These are phyloP conservation scores for Amphimedon queenslandica DNA, from an alignment of 37 sponge, comb jelly and placozoan genomes.

Conservation along the genomic window DNA sequence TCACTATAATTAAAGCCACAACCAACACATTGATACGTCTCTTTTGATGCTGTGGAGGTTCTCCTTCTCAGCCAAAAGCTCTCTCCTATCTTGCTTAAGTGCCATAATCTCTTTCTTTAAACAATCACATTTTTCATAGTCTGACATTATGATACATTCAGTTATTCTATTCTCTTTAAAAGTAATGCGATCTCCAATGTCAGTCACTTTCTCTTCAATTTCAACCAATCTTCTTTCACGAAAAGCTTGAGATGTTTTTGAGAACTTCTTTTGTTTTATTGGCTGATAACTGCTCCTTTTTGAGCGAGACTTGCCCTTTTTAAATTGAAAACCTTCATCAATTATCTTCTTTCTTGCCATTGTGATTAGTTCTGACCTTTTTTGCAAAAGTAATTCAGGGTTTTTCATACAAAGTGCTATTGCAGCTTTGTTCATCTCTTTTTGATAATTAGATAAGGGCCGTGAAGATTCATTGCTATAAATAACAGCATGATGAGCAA, in stretches of 20 bases:
- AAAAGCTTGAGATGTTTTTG: not conserved
- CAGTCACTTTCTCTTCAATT: too few relatives aligned
- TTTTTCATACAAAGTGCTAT: not conserved
- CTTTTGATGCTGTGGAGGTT: too few relatives aligned
- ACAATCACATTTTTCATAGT: not conserved
- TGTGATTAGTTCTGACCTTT: not conserved
- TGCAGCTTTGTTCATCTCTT: too few relatives aligned
- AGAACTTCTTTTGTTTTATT: too few relatives aligned
- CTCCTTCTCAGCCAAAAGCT: too few relatives aligned
- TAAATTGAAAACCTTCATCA: not conserved
- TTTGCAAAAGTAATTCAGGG: not conserved
- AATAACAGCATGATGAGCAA: too few relatives aligned
- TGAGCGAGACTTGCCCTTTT: too few relatives aligned
- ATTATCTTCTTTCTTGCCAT: not conserved
- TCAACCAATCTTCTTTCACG: too few relatives aligned
- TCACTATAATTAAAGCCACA: not conserved
- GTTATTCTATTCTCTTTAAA: not conserved
- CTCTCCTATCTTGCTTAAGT: too few relatives aligned
- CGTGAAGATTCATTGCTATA: not conserved
- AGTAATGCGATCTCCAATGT: not conserved
- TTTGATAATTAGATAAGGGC: not conserved
- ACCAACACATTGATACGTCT: not conserved
- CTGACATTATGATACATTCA: not conserved
- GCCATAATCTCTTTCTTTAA: not conserved
- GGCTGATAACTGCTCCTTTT: too few relatives aligned